phyloP scores from a whole-genome alignment of 2,113 vertebrate species.

The Albula glossodonta region DNA sequence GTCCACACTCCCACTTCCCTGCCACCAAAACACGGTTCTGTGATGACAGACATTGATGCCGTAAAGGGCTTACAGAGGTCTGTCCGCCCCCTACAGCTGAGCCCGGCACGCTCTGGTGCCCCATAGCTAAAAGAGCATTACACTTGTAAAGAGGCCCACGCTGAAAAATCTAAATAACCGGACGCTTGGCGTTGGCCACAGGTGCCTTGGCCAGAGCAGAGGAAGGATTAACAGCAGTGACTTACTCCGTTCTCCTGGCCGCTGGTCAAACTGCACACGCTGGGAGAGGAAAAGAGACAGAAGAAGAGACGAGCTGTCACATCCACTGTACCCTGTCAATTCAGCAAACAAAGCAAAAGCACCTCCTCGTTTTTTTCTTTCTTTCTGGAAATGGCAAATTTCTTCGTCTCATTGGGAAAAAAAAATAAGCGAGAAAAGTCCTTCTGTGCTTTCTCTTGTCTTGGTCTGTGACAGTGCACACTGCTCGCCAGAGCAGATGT shows the following conservation, averaged over 20 bases:
- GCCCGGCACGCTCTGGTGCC: not conserved
- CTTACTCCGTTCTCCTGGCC: constrained; percentile 20
- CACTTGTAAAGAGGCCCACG: not conserved
- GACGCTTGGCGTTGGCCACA: not conserved
- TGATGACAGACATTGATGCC: not conserved
- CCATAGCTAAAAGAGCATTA: not conserved
- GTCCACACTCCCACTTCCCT: not conserved
- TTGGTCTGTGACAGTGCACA: not conserved
- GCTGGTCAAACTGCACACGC: not conserved
- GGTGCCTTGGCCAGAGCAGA: not conserved
- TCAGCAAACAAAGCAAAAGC: not conserved
- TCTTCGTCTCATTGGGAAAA: not conserved
- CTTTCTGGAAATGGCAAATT: not conserved
- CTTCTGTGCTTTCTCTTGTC: not conserved
- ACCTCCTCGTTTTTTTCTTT: not conserved
- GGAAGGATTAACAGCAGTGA: not conserved
- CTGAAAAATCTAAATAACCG: not conserved
- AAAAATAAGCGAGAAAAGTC: not conserved
- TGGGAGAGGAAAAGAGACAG: not conserved
- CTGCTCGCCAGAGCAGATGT: not conserved
- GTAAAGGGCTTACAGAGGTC: not conserved
- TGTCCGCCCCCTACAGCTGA: not conserved
- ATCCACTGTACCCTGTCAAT: not conserved
- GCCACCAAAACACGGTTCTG: not conserved
- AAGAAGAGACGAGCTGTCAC: not conserved